Percentiles rank a stretch among this genome's conserved stretches.
Evolutionary conservation across 2,797 vertebrate species (phyloP).

Genomic region (Cyprinella venusta): DNA sequence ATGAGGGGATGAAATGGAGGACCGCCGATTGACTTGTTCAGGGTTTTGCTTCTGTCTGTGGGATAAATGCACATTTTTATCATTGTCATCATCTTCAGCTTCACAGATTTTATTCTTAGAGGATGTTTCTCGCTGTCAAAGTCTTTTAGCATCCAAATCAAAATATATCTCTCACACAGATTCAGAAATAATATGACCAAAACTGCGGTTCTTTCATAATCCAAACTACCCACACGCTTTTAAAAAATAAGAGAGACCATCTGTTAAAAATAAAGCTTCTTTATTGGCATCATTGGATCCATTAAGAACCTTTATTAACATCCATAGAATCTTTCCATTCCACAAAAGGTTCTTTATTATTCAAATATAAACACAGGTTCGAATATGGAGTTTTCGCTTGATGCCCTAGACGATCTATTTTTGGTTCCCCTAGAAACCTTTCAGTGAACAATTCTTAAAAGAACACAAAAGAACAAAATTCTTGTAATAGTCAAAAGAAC

Average conservation of each 20-base stretch:
- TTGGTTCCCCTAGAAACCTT: background rate
- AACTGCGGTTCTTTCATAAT: background rate
- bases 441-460: background rate
- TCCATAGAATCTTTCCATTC: background rate
- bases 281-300: background rate
- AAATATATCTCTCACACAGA: constrained; percentile 8
- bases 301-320: background rate
- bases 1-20: background rate
- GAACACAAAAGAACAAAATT: too few relatives aligned
- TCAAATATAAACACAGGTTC: background rate
- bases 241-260: background rate
- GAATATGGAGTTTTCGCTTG: background rate
- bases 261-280: background rate
- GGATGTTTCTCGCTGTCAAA: background rate
- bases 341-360: background rate
- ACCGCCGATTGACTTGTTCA: background rate
- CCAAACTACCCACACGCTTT: background rate
- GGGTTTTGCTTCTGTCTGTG: background rate
- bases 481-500: background rate
- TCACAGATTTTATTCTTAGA: background rate
- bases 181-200: background rate
- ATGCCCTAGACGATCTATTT: background rate
- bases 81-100: background rate
- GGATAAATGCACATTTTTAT: background rate
- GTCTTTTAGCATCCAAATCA: constrained; percentile 17